A percentile compares a stretch with the other conserved stretches of the same genome.
Conservation (phyloP, 2,888 invertebrate genomes). For the Slavum lentiscoides region DNA sequence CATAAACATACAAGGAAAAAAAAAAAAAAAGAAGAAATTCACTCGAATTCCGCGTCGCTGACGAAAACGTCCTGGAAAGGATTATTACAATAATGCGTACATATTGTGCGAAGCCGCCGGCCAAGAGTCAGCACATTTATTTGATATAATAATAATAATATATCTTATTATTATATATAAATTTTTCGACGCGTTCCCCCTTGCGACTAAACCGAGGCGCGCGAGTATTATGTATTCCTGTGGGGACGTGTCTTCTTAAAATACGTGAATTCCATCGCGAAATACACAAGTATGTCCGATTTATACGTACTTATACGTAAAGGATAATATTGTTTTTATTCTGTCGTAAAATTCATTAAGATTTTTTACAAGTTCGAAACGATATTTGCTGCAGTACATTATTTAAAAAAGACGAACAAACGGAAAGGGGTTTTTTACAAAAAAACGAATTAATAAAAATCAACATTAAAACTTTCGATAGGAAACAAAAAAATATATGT, state of each 20-base stretch:
- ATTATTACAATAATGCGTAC: constrained; percentile 2
- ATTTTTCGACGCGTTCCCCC: not conserved
- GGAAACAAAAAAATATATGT: no score
- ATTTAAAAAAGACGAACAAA: no score
- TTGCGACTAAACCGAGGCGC: not conserved
- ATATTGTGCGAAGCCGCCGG: not conserved
- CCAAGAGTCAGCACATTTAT: constrained; percentile 37
- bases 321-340: not conserved
- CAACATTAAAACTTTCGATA: no score
- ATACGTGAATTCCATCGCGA: not conserved
- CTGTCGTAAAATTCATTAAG: not conserved
- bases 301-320: not conserved
- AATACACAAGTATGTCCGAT: not conserved
- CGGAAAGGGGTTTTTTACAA: no score
- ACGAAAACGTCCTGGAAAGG: constrained; percentile 18
- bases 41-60: no score
- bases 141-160: not conserved
- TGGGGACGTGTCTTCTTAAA: not conserved
- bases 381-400: no score
- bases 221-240: not conserved
- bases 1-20: no score
- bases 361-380: not conserved
- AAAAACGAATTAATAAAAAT: no score
- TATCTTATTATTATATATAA: not conserved
- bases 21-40: no score